phyloP scores from a whole-genome alignment of 2,888 invertebrate species.

The Colostygia pectinataria region DNA sequence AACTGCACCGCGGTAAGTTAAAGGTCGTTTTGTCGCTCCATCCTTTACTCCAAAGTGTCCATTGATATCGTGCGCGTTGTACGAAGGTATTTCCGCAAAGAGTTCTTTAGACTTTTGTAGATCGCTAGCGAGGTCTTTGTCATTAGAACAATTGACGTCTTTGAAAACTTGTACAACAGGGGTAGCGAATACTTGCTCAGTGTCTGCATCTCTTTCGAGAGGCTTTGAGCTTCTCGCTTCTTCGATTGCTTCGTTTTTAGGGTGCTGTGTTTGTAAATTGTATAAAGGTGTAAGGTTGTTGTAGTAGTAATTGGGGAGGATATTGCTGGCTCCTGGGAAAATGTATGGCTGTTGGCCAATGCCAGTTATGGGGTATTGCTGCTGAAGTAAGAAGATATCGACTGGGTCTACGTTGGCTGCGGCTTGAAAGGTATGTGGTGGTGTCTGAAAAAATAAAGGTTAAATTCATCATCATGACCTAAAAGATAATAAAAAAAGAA shows the following conservation, averaged over 20 bases:
- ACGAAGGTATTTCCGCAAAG: constrained; percentile 47
- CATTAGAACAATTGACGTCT: constrained; percentile 60
- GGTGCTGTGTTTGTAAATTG: constrained; percentile 46
- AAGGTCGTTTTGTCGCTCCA: constrained; percentile 42
- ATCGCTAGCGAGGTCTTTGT: too few species aligned
- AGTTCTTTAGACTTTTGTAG: constrained; percentile 43
- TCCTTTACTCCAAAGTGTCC: constrained; percentile 61
- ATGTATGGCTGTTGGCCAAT: constrained; percentile 35
- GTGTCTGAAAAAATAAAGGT: constrained; percentile 31
- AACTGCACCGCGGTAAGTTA: constrained; percentile 53
- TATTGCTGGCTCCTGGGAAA: constrained; percentile 32
- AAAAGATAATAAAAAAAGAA: too few species aligned
- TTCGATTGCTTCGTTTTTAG: constrained; percentile 10
- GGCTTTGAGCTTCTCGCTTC: constrained; percentile 35
- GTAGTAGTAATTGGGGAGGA: constrained; percentile 22
- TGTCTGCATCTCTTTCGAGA: constrained; percentile 51
- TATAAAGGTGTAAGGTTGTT: constrained; percentile 43
- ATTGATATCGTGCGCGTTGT: constrained; percentile 51
- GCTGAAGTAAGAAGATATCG: constrained; percentile 61
- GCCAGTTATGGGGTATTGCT: constrained; percentile 45
- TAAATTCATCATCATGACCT: background rate
- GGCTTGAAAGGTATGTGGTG: constrained; percentile 17
- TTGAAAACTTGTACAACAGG: constrained; percentile 69
- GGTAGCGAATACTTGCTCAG: constrained; percentile 46
- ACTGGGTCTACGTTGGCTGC: constrained; percentile 39